Conservation (phyloP, 1,140 invertebrate genomes). For the Nylanderia fulva region DNA sequence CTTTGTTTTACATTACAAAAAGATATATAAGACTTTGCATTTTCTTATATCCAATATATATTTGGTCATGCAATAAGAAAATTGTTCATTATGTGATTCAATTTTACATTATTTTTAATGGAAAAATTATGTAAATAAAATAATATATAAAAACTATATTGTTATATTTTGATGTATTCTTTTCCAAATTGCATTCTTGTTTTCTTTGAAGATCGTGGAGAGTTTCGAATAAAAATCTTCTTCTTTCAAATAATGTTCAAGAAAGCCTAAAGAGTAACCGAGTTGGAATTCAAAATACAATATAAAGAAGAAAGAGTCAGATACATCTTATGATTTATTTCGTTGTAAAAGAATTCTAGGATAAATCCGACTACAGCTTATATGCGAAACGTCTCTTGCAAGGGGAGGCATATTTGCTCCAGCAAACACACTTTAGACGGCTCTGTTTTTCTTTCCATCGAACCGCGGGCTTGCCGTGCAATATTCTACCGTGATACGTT, state of each 20-base stretch:
- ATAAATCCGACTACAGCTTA: constrained; percentile 33
- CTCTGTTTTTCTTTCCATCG: constrained; percentile 69
- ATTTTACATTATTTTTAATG: background rate
- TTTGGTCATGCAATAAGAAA: background rate
- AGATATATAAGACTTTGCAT: too few species aligned
- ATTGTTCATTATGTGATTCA: background rate
- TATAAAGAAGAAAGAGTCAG: background rate
- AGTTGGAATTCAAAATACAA: background rate
- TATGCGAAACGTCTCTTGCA: constrained; percentile 49
- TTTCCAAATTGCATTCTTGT: background rate
- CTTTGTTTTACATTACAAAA: too few species aligned
- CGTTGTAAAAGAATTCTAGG: constrained; percentile 52
- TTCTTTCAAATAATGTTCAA: background rate
- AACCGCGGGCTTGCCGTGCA: constrained; percentile 52
- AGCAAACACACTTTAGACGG: constrained; percentile 55
- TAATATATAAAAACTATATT: too few species aligned
- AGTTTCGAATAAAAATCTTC: background rate
- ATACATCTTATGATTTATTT: constrained; percentile 40
- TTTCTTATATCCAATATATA: too few species aligned
- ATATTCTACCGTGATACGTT: constrained; percentile 48
- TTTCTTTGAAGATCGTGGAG: background rate
- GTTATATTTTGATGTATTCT: too few species aligned
- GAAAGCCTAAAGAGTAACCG: constrained; percentile 13
- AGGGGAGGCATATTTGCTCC: constrained; percentile 58
- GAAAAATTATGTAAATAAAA: too few species aligned